phyloP scores from a whole-genome alignment of 2,113 vertebrate species.

The Isichthys henryi region DNA sequence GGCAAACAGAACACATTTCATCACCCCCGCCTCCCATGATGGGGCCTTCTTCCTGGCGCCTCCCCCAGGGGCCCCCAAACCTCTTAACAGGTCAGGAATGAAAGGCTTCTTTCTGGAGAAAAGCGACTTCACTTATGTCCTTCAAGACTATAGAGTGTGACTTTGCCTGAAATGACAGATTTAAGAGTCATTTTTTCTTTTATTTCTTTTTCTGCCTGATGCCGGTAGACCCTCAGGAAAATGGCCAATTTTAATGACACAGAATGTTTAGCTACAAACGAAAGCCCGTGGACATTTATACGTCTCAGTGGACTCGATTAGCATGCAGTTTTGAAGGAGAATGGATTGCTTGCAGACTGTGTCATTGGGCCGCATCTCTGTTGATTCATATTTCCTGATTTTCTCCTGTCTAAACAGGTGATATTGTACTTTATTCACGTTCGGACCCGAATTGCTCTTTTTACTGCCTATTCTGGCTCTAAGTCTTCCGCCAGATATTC shows the following conservation, averaged over 20 bases:
- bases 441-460: neutral
- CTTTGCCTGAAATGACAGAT: neutral
- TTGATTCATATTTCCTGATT: neutral
- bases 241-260: neutral
- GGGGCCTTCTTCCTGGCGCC: neutral
- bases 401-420: neutral
- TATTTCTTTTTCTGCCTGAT: neutral
- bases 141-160: neutral
- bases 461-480: neutral
- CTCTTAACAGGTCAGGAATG: constrained; percentile 8
- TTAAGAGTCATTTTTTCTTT: neutral
- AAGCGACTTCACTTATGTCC: constrained; percentile 1
- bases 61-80: neutral
- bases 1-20: neutral
- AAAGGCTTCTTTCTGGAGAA: constrained; percentile 11
- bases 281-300: neutral
- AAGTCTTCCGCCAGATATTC: neutral
- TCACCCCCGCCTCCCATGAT: neutral
- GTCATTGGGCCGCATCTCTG: neutral
- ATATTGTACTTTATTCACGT: neutral
- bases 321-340: neutral
- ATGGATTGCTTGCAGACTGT: neutral
- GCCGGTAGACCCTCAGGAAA: neutral
- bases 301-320: neutral
- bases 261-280: neutral